Conservation (phyloP, 2,113 vertebrate genomes). For the Centrocercus urophasianus region DNA sequence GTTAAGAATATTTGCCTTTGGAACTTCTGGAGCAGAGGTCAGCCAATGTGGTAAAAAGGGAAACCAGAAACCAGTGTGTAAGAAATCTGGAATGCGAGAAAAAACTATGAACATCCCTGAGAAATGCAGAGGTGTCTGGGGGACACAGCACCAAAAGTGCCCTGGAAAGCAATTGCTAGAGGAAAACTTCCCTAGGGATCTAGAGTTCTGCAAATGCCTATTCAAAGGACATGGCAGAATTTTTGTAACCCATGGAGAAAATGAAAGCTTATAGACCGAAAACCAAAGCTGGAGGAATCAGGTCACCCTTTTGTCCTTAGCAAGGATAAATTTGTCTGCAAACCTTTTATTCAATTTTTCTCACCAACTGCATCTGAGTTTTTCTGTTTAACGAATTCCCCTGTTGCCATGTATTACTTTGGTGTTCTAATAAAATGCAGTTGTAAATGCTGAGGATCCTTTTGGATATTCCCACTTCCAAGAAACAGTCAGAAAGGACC, state of each 20-base stretch:
- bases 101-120: neutral
- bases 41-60: neutral
- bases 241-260: neutral
- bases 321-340: neutral
- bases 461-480: slow-evolving; percentile 2
- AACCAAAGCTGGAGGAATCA: neutral
- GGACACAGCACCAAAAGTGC: neutral
- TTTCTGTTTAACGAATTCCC: neutral
- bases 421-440: neutral
- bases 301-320: neutral
- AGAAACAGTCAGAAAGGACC: neutral
- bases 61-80: neutral
- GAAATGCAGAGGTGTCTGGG: neutral
- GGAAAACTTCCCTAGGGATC: neutral
- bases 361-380: neutral
- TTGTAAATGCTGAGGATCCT: neutral
- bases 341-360: neutral
- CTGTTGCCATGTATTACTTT: neutral
- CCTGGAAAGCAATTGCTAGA: neutral
- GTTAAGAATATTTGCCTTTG: neutral
- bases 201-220: neutral
- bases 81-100: neutral
- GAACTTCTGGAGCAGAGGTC: neutral
- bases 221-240: neutral
- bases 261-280: neutral